A percentile compares a stretch with the other conserved stretches of the same genome.
Conservation (phyloP, 2,888 invertebrate genomes). For the Chaetoderma sp. region DNA sequence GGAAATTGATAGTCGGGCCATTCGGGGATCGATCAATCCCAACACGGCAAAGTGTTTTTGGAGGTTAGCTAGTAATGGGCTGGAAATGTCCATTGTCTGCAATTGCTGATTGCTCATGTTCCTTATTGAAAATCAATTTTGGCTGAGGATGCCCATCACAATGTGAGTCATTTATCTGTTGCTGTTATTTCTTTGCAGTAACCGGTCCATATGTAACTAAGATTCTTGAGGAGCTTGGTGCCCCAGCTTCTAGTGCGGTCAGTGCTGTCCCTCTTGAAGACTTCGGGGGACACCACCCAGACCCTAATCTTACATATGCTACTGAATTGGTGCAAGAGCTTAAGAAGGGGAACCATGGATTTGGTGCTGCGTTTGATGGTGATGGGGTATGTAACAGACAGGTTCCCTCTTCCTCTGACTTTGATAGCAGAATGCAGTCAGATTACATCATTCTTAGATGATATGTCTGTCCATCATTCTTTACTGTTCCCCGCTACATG, state of each 20-base stretch:
- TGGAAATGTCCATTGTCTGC: too few species aligned
- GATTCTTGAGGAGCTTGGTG: slow-evolving; percentile 90
- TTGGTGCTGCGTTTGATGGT: slow-evolving; percentile 98
- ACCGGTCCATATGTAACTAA: slow-evolving; percentile 94
- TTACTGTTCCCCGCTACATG: too few species aligned
- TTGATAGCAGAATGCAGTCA: too few species aligned
- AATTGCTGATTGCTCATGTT: too few species aligned
- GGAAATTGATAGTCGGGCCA: too few species aligned
- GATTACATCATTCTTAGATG: too few species aligned
- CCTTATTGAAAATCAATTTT: too few species aligned
- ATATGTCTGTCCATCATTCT: background rate
- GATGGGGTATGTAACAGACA: slow-evolving; percentile 86
- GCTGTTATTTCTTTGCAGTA: slow-evolving; percentile 74
- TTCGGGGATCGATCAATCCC: too few species aligned
- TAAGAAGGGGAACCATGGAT: slow-evolving; percentile 76
- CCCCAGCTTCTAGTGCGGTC: slow-evolving; percentile 79
- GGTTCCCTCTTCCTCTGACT: background rate
- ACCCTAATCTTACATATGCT: slow-evolving; percentile 95
- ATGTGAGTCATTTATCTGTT: too few species aligned
- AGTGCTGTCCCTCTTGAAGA: slow-evolving; percentile 88
- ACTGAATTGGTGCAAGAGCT: slow-evolving; percentile 82
- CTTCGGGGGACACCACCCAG: slow-evolving; percentile 95
- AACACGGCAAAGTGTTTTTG: too few species aligned
- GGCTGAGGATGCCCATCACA: too few species aligned
- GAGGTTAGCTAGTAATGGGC: too few species aligned